These are phyloP conservation scores for Microctenopoma lineatum DNA, from an alignment of 2,797 vertebrate genomes.

Conservation along the genomic window DNA sequence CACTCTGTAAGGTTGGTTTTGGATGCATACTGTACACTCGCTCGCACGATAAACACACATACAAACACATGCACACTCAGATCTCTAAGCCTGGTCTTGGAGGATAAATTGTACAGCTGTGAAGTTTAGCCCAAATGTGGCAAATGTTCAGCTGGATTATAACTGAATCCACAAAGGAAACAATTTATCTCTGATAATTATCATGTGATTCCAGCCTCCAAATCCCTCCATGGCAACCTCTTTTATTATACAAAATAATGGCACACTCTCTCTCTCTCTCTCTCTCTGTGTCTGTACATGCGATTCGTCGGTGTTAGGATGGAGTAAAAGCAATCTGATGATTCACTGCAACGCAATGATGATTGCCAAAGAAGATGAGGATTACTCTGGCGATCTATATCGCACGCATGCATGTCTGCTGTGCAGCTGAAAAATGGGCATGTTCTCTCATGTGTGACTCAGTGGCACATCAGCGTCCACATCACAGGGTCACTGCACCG, in stretches of 20 bases:
- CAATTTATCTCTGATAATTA: constrained; percentile 72
- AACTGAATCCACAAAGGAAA: constrained; percentile 72
- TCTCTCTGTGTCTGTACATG: constrained; percentile 6
- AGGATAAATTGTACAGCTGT: constrained; percentile 51
- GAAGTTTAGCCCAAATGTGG: constrained; percentile 66
- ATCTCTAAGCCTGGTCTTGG: constrained; percentile 60
- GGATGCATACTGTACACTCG: constrained; percentile 45
- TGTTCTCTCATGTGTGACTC: constrained; percentile 15
- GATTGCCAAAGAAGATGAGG: constrained; percentile 26
- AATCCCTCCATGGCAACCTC: constrained; percentile 64
- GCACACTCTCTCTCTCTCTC: constrained; percentile 18
- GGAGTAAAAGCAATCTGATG: constrained; percentile 37
- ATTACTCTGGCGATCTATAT: constrained; percentile 27
- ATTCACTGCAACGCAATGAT: constrained; percentile 41
- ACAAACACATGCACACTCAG: constrained; percentile 42
- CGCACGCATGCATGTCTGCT: constrained; percentile 12
- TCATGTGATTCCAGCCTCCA: constrained; percentile 60
- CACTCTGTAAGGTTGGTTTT: constrained; percentile 44
- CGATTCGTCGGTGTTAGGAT: constrained; percentile 13
- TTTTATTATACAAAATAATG: constrained; percentile 39
- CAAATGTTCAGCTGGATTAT: constrained; percentile 70
- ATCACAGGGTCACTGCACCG: constrained; percentile 35
- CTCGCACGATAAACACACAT: constrained; percentile 40
- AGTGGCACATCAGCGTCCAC: constrained; percentile 26
- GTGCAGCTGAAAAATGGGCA: constrained; percentile 3